These are phyloP conservation scores for Intellagama lesueurii DNA, from an alignment of 2,797 vertebrate genomes.

Conservation along the genomic window DNA sequence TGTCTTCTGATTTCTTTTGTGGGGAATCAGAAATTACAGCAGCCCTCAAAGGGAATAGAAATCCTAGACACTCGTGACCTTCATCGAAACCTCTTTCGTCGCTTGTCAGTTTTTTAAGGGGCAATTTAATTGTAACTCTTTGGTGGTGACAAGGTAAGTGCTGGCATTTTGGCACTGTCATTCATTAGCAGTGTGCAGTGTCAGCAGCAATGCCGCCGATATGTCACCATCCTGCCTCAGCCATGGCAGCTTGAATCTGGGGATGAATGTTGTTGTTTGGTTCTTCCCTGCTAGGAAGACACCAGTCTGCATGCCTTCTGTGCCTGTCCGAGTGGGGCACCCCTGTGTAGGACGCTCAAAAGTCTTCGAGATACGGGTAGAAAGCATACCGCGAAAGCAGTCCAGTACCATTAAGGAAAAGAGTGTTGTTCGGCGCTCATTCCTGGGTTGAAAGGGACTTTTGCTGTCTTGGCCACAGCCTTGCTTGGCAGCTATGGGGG, in stretches of 20 bases:
- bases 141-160: constrained; percentile 79
- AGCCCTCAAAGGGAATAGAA: constrained; percentile 73
- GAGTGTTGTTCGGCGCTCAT: background rate
- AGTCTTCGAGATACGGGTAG: constrained; percentile 19
- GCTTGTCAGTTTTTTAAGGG: constrained; percentile 79
- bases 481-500: background rate
- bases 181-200: constrained; percentile 76
- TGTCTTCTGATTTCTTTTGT: constrained; percentile 81
- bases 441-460: background rate
- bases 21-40: constrained; percentile 75
- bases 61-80: constrained; percentile 82
- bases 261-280: constrained; percentile 59
- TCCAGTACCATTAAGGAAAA: constrained; percentile 30
- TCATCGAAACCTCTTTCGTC: constrained; percentile 88
- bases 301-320: constrained; percentile 53
- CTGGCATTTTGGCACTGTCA: constrained; percentile 78
- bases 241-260: constrained; percentile 64
- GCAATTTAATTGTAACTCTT: constrained; percentile 80
- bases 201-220: constrained; percentile 72
- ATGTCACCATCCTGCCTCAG: constrained; percentile 68
- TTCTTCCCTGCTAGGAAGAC: constrained; percentile 52
- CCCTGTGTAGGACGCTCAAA: constrained; percentile 41
- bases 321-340: constrained; percentile 41
- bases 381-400: constrained; percentile 26
- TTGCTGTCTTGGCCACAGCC: background rate